These are phyloP conservation scores for Platalea minor DNA, from an alignment of 2,797 vertebrate species.

Conservation along the genomic window DNA sequence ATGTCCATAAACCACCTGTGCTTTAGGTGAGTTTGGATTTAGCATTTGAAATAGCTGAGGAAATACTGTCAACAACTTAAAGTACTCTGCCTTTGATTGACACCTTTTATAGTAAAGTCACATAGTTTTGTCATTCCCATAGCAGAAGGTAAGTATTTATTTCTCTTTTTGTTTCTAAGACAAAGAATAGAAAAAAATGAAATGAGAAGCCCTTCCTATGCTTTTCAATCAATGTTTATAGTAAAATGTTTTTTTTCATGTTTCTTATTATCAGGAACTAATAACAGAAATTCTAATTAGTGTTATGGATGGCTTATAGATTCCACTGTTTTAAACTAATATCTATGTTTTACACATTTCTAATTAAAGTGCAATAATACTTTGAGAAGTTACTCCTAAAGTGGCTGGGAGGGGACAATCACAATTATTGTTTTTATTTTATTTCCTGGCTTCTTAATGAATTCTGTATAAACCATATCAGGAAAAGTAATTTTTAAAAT, in stretches of 20 bases:
- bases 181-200: not conserved
- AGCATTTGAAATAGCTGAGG: not conserved
- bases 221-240: not conserved
- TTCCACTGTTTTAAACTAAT: not conserved
- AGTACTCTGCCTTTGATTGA: not conserved
- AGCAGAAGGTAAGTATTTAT: not conserved
- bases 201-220: not conserved
- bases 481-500: not conserved
- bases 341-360: not conserved
- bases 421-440: not conserved
- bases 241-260: not conserved
- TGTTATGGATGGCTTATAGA: not conserved
- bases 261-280: not conserved
- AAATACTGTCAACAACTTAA: not conserved
- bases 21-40: not conserved
- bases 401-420: not conserved
- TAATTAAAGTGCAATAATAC: not conserved
- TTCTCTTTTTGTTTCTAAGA: not conserved
- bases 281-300: not conserved
- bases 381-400: not conserved
- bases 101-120: not conserved
- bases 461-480: not conserved
- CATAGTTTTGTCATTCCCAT: not conserved
- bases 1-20: constrained; percentile 1
- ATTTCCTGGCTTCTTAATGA: not conserved